Percentiles rank a stretch among this genome's conserved stretches.
Evolutionary conservation across 2,888 invertebrate species (phyloP).

Genomic region (Drosophila merina): DNA sequence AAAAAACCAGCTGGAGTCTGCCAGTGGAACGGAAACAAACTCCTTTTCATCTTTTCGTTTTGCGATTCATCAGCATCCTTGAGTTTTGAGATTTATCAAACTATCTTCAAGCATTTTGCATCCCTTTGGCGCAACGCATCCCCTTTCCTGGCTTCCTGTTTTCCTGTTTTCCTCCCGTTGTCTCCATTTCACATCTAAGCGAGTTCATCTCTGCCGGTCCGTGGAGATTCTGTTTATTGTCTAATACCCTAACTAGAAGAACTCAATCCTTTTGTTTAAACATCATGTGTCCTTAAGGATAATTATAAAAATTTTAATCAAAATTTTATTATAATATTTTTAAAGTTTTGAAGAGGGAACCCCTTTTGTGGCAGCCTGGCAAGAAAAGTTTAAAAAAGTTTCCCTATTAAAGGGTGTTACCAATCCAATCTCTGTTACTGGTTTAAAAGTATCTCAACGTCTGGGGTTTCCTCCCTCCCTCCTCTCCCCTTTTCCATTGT

Average conservation of each 20-base stretch:
- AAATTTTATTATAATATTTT: neutral
- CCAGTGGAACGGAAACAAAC: slow-evolving; percentile 62
- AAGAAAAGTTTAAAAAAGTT: neutral
- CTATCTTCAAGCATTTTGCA: slow-evolving; percentile 66
- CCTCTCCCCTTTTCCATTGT: slow-evolving; percentile 58
- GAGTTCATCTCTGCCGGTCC: slow-evolving; percentile 32
- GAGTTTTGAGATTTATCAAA: slow-evolving; percentile 69
- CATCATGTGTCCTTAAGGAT: neutral
- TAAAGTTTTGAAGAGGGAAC: neutral
- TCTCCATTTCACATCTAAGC: slow-evolving; percentile 27
- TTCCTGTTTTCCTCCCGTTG: slow-evolving; percentile 13
- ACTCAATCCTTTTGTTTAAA: neutral
- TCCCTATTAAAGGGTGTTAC: slow-evolving; percentile 21
- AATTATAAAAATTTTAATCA: neutral
- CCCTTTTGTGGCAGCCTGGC: neutral
- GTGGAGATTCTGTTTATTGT: slow-evolving; percentile 33
- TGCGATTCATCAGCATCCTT: slow-evolving; percentile 24
- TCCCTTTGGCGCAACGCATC: slow-evolving; percentile 65
- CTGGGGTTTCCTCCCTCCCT: neutral
- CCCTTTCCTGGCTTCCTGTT: slow-evolving; percentile 34
- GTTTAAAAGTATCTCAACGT: slow-evolving; percentile 5
- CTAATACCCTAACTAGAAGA: slow-evolving; percentile 19
- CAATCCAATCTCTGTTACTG: slow-evolving; percentile 6
- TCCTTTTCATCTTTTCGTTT: slow-evolving; percentile 64
- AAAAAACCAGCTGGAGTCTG: slow-evolving; percentile 31